These are phyloP conservation scores for Solenopsis invicta DNA, from an alignment of 1,140 invertebrate genomes.

Conservation along the genomic window DNA sequence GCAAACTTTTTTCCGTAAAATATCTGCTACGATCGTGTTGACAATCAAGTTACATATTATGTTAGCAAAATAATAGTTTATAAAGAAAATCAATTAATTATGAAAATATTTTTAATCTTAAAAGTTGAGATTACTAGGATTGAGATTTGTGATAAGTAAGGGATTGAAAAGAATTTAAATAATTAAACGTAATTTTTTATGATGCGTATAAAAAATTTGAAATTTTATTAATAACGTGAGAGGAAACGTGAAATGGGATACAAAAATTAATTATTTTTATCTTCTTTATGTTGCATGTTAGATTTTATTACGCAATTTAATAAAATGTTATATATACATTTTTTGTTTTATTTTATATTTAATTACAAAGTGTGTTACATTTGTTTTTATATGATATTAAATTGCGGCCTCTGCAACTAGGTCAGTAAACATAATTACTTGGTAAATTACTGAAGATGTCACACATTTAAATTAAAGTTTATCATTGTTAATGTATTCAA, in stretches of 20 bases:
- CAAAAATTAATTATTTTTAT: neutral
- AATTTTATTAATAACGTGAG: neutral
- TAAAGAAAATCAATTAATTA: neutral
- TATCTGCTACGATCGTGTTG: neutral
- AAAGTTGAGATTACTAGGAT: neutral
- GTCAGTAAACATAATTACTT: neutral
- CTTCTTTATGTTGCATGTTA: neutral
- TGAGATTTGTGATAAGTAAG: neutral
- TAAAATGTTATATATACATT: neutral
- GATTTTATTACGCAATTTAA: conserved; percentile 21
- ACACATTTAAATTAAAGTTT: conserved; percentile 1
- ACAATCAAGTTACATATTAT: neutral
- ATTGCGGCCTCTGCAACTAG: neutral
- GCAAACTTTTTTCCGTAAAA: neutral
- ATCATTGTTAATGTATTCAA: neutral
- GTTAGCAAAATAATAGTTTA: neutral
- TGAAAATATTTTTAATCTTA: conserved; percentile 18
- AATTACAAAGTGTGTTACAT: neutral
- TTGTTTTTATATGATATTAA: neutral
- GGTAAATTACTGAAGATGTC: conserved; percentile 11
- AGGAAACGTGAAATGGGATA: neutral
- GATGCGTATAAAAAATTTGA: too few species aligned
- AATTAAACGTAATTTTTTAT: neutral
- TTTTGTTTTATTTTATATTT: neutral
- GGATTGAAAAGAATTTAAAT: too few species aligned